A percentile compares a stretch with the other conserved stretches of the same genome.
Evolutionary conservation across 2,797 vertebrate species (phyloP).

Genomic region (Alca torda): DNA sequence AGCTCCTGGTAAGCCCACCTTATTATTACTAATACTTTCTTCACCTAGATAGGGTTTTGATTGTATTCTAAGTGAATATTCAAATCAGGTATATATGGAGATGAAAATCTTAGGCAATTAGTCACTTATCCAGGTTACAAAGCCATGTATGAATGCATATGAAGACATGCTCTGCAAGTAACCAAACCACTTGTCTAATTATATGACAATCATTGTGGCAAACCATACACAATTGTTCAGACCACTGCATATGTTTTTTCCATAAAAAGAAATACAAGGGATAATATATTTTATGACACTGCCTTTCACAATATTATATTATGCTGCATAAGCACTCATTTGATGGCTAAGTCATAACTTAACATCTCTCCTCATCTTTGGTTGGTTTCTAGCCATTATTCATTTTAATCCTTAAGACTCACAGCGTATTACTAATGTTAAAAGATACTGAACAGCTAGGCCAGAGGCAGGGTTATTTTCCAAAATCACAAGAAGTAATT

Average conservation of each 20-base stretch:
- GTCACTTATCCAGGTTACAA: slow-evolving; percentile 20
- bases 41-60: background rate
- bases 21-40: background rate
- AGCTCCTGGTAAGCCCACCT: background rate
- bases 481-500: background rate
- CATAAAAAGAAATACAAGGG: slow-evolving; percentile 46
- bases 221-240: slow-evolving; percentile 65
- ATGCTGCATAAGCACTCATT: background rate
- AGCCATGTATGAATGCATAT: slow-evolving; percentile 4
- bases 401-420: background rate
- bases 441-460: background rate
- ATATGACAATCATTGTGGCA: slow-evolving; percentile 58
- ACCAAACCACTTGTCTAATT: slow-evolving; percentile 62
- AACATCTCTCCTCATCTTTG: background rate
- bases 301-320: slow-evolving; percentile 6
- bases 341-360: background rate
- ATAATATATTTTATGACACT: background rate
- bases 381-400: background rate
- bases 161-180: slow-evolving; percentile 24
- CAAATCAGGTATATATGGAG: background rate
- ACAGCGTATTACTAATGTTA: background rate
- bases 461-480: background rate
- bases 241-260: slow-evolving; percentile 53
- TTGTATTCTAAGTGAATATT: background rate
- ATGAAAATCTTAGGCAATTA: background rate